Conservation (phyloP, 2,113 vertebrate species). For the Chascanopsetta lugubris region DNA sequence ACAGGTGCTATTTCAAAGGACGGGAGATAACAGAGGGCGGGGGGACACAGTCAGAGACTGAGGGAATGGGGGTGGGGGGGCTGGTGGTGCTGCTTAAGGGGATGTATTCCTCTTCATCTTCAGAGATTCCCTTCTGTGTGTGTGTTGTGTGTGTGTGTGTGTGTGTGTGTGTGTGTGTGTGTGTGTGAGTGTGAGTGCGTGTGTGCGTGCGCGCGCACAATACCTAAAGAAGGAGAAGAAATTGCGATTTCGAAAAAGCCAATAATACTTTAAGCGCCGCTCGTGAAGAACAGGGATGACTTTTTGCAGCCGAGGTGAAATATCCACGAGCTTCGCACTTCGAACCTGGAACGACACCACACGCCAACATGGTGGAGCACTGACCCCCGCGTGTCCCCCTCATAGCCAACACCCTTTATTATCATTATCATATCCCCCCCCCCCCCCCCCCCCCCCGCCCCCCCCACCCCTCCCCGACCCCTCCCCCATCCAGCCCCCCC, state of each 20-base stretch:
- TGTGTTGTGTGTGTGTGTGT: constrained; percentile 3
- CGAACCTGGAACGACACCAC: not conserved
- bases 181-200: not conserved
- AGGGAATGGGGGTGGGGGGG: not conserved
- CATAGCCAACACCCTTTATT: not conserved
- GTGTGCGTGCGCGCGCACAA: not conserved
- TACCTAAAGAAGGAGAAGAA: not conserved
- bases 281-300: constrained; percentile 12
- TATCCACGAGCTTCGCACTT: constrained; percentile 40
- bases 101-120: constrained; percentile 66
- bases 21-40: constrained; percentile 65
- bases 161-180: not conserved
- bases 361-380: not conserved
- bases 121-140: constrained; percentile 38
- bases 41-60: constrained; percentile 31
- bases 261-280: constrained; percentile 35
- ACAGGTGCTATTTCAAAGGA: constrained; percentile 80
- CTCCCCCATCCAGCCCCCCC: not conserved
- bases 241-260: constrained; percentile 39
- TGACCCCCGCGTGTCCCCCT: constrained; percentile 3
- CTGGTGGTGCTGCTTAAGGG: constrained; percentile 37
- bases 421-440: not conserved
- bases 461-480: not conserved
- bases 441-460: not conserved
- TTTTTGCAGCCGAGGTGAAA: constrained; percentile 30